Conservation (phyloP, 1,140 invertebrate species). For the Dendroctonus ponderosae region DNA sequence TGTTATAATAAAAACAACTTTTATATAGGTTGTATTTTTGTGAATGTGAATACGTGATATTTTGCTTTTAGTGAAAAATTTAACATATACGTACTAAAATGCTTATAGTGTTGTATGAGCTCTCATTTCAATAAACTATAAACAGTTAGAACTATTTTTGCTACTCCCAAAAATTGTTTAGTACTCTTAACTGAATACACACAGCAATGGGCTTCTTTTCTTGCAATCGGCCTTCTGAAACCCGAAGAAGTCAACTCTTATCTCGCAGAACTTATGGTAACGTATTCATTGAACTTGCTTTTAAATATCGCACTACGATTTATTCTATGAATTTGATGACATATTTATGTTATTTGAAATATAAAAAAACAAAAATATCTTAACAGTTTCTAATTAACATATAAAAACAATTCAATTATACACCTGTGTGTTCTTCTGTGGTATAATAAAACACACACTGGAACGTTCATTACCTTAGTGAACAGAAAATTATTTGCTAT, state of each 20-base stretch:
- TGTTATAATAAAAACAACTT: constrained; percentile 39
- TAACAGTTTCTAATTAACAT: constrained; percentile 9
- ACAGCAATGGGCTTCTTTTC: background rate
- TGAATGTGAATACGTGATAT: constrained; percentile 47
- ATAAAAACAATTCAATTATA: constrained; percentile 2
- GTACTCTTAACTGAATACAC: background rate
- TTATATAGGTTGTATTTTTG: constrained; percentile 45
- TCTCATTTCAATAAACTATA: constrained; percentile 44
- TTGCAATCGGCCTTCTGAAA: background rate
- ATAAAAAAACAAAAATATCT: background rate
- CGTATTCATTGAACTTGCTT: background rate
- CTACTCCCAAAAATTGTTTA: background rate
- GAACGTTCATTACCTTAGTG: constrained; percentile 1
- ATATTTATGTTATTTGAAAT: background rate
- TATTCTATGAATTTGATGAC: background rate
- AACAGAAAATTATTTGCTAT: background rate
- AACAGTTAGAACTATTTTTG: constrained; percentile 6
- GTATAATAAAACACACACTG: constrained; percentile 2
- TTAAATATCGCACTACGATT: background rate
- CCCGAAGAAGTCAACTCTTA: background rate
- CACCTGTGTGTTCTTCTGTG: constrained; percentile 2
- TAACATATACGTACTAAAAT: constrained; percentile 37
- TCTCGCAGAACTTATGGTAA: background rate
- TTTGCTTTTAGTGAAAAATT: constrained; percentile 46
- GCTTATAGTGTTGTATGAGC: constrained; percentile 45